Evolutionary conservation across 2,113 vertebrate genomes (phyloP).

Genomic region (Hippocampus barbouri): DNA sequence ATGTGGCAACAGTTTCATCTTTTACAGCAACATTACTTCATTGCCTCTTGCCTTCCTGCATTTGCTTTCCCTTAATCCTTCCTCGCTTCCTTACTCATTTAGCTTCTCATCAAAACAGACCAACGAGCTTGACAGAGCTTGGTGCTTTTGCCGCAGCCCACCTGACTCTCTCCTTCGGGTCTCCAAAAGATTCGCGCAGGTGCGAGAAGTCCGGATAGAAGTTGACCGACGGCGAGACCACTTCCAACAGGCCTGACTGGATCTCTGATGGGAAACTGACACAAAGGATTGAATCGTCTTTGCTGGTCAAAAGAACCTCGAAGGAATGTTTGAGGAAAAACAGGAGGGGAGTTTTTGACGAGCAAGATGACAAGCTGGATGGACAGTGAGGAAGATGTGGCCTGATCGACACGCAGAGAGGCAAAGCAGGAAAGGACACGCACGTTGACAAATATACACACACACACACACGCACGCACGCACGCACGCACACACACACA

Average conservation of each 20-base stretch:
- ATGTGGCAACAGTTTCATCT: no score
- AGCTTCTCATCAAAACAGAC: no score
- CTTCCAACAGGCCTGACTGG: slow-evolving; percentile 86
- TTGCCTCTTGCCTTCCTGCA: no score
- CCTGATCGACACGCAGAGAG: no score
- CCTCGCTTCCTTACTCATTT: no score
- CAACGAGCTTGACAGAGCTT: background rate
- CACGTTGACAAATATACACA: background rate
- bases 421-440: no score
- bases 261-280: slow-evolving; percentile 88
- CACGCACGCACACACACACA: background rate
- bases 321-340: no score
- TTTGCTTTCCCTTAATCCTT: no score
- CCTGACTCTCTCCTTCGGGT: slow-evolving; percentile 91
- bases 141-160: background rate
- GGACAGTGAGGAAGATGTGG: background rate
- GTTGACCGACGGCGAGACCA: slow-evolving; percentile 88
- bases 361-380: no score
- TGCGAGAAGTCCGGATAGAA: slow-evolving; percentile 93
- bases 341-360: no score
- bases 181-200: slow-evolving; percentile 89
- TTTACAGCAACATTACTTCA: no score
- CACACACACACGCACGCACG: slow-evolving; percentile 4
- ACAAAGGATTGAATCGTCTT: background rate
- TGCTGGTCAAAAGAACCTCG: no score